Evolutionary conservation across 2,888 invertebrate genomes (phyloP).

Genomic region (Chelonus formosanus): DNA sequence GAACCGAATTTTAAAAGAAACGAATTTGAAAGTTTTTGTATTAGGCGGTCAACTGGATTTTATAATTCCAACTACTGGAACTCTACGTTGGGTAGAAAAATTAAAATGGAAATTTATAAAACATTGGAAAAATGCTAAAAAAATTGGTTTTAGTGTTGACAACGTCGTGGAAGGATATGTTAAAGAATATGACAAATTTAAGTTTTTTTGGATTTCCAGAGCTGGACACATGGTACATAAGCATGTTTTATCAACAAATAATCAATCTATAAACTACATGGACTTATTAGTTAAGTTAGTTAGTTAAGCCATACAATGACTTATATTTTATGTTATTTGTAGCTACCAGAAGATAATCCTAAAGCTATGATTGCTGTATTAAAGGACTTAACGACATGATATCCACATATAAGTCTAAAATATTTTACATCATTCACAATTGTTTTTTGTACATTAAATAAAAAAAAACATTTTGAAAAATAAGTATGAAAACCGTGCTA

Average conservation of each 20-base stretch:
- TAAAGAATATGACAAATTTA: constrained; percentile 74
- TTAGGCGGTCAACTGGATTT: constrained; percentile 85
- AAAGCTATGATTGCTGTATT: constrained; percentile 74
- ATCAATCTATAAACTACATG: neutral
- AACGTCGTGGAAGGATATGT: constrained; percentile 76
- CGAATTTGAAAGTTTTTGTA: constrained; percentile 74
- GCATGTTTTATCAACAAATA: neutral
- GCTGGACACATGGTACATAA: constrained; percentile 80
- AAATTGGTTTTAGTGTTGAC: constrained; percentile 71
- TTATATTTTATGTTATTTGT: neutral
- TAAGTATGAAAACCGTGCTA: no score
- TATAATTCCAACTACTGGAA: constrained; percentile 82
- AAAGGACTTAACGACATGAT: constrained; percentile 57
- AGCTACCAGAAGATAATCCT: constrained; percentile 72
- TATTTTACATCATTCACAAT: no score
- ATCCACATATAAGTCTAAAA: no score
- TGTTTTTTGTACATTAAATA: no score
- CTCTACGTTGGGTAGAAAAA: constrained; percentile 78
- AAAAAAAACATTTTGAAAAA: no score
- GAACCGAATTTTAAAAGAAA: constrained; percentile 68
- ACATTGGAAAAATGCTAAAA: constrained; percentile 69
- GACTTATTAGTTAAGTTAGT: neutral
- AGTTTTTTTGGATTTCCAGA: constrained; percentile 80
- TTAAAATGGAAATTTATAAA: constrained; percentile 73
- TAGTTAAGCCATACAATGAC: neutral